Conservation (phyloP, 2,797 vertebrate species). For the Cyprinodon diabolis region DNA sequence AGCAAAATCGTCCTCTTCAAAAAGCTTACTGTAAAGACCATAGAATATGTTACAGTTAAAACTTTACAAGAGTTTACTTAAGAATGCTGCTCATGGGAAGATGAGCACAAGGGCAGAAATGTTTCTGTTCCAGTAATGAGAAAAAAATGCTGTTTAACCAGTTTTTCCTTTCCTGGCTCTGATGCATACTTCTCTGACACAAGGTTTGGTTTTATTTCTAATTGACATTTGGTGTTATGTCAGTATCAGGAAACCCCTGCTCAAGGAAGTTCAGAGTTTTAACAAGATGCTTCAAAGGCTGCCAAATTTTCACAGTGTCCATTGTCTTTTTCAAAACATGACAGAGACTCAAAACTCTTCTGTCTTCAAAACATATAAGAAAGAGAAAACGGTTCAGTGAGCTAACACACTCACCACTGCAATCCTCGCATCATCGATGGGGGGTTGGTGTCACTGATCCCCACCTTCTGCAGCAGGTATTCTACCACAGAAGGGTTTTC, state of each 20-base stretch:
- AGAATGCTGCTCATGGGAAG: neutral
- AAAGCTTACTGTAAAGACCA: conserved; percentile 84
- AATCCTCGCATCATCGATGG: conserved; percentile 96
- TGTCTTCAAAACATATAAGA: neutral
- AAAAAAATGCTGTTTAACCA: neutral
- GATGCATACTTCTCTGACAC: neutral
- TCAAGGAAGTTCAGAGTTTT: neutral
- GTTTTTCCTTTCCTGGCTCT: neutral
- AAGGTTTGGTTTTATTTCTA: neutral
- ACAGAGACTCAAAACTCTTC: neutral
- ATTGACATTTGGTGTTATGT: neutral
- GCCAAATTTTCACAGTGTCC: too few relatives aligned
- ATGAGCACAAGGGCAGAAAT: neutral
- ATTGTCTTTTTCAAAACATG: neutral
- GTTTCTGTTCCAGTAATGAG: neutral
- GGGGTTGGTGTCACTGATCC: conserved; percentile 88
- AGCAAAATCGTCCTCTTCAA: conserved; percentile 92
- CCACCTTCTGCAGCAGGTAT: conserved; percentile 89
- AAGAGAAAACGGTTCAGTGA: neutral
- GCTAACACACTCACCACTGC: conserved; percentile 84
- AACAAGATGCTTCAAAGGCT: too few relatives aligned
- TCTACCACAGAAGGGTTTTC: conserved; percentile 94
- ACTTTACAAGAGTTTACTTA: neutral
- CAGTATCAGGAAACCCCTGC: neutral
- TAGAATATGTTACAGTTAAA: neutral